Evolutionary conservation across 2,113 vertebrate species (phyloP).

Genomic region (Thamnaconus septentrionalis): DNA sequence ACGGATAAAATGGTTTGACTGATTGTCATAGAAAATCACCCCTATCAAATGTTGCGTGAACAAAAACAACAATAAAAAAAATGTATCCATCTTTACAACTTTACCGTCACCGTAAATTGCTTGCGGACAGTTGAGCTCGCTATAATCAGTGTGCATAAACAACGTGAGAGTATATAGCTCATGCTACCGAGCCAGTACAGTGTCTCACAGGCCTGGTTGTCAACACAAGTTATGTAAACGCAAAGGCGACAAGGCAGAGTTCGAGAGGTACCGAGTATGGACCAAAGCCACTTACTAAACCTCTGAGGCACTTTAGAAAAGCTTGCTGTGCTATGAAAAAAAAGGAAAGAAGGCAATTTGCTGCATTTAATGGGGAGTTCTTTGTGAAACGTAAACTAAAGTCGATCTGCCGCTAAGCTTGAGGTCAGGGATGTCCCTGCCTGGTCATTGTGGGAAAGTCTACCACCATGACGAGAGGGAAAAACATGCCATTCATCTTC

Average conservation of each 20-base stretch:
- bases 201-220: conserved; percentile 56
- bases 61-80: conserved; percentile 18
- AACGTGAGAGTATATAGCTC: conserved; percentile 49
- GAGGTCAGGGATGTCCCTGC: background rate
- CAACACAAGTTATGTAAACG: conserved; percentile 54
- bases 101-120: conserved; percentile 52
- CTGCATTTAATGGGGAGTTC: background rate
- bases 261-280: conserved; percentile 43
- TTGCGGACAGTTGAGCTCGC: conserved; percentile 55
- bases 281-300: conserved; percentile 27
- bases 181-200: conserved; percentile 48
- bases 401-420: background rate
- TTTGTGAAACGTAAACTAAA: background rate
- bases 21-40: conserved; percentile 20
- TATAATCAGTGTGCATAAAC: conserved; percentile 62
- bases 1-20: conserved; percentile 23
- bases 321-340: conserved; percentile 11
- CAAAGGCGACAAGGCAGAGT: conserved; percentile 45
- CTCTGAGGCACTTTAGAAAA: conserved; percentile 12
- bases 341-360: too few relatives aligned
- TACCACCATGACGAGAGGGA: too few relatives aligned
- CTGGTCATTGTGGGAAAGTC: background rate
- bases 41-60: conserved; percentile 18
- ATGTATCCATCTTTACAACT: background rate
- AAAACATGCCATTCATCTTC: too few relatives aligned